Base-by-base conservation (phyloP, 2,888 invertebrate species). In the Orthonevra nobilis region DNA sequence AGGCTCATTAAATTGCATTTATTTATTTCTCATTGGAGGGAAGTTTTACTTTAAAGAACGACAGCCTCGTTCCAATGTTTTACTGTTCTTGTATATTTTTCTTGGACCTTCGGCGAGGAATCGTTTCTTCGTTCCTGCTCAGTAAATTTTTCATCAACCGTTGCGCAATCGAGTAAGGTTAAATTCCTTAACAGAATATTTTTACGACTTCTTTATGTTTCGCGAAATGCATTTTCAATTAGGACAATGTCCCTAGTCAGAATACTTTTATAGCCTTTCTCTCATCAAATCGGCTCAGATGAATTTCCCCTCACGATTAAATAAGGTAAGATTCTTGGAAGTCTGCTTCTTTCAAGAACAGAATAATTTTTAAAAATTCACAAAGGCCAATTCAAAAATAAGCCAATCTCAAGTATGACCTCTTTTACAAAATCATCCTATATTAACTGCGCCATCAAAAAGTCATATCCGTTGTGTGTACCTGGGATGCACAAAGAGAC, bases 151-250 rank as follows among this genome's bases (percentile, higher is more conserved):
- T 46, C 44, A 66, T 44, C 44, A 36, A 54, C 28, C 26, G 32
- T 14, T n/a, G n/a, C 23, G n/a, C 17, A 32, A 32, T 58, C 34
- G 30, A 46, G 38, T 60, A 38, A 48, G 32, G 38, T 61, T 19
- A 56, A 63, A 63, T 70, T 63, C 63, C 56, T 69, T 48, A 42
- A 34, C 20, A 15, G 40, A 28, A 5, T 34, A 4, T 56, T 74
- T 75, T 75, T 75, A 75, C 48, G 75, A 69, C 61, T 14, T 23
- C 69, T 77, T 77, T 72, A 77, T 77, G 58, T 40, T 64, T 50
- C 60, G 54, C 66, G 73, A 73, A 79, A 79, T 79, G 79, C 73
- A 79, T 79, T 79, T 79, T 79, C 79, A 79, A 79, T 79, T 73
- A 79, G 73, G 73, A 60, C 66, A 58, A 61, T 79, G 66, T 73